Conservation (phyloP, 2,797 vertebrate species). For the Periophthalmus magnuspinnatus region DNA sequence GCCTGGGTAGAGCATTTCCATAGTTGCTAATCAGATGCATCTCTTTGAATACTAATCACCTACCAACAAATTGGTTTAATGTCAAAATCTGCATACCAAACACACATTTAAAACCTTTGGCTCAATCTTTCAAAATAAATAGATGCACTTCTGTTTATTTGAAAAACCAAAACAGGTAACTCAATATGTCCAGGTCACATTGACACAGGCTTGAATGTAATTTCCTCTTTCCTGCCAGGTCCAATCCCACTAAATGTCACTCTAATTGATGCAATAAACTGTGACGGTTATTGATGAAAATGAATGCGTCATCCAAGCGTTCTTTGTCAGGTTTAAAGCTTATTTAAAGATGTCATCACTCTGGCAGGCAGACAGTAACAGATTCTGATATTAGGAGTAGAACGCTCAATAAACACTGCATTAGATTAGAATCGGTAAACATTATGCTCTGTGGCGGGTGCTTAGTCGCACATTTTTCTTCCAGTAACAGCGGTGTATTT, state of each 20-base stretch:
- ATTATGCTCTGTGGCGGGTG: background rate
- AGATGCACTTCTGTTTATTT: background rate
- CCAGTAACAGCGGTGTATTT: background rate
- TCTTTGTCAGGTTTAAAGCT: constrained; percentile 10
- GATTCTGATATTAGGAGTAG: constrained; percentile 5
- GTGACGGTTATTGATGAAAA: background rate
- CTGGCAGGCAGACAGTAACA: background rate
- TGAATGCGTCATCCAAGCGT: background rate
- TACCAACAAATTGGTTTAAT: constrained; percentile 3
- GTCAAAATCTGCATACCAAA: background rate
- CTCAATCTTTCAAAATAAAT: background rate
- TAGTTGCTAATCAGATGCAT: background rate
- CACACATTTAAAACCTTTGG: background rate
- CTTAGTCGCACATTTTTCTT: constrained; percentile 23
- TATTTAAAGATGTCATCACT: background rate
- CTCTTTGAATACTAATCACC: background rate
- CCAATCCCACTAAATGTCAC: background rate
- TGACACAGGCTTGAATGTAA: constrained; percentile 4
- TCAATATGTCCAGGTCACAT: constrained; percentile 1
- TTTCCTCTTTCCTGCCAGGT: constrained; percentile 11
- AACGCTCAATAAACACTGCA: background rate
- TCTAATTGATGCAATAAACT: constrained; percentile 11
- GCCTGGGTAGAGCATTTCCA: background rate
- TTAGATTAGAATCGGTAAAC: constrained; percentile 6
- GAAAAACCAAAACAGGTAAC: background rate